Base-by-base conservation (phyloP, 2,113 vertebrate genomes). In the Sceloporus tristichus region DNA sequence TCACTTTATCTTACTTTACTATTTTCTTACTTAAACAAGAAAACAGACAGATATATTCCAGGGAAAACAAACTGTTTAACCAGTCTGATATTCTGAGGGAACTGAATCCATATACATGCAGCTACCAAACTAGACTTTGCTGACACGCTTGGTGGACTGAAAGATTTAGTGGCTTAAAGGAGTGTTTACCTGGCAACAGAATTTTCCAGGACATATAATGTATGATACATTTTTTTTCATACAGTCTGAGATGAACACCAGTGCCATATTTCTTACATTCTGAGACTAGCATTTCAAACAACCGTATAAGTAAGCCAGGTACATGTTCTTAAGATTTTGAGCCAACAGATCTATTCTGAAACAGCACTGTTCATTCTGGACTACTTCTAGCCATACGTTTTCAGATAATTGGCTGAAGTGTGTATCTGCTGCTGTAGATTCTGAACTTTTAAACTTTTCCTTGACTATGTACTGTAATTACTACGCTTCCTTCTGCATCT, bases 401-500 rank as follows among this genome's bases (percentile, higher is more conserved):
- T 62, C 11, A 76, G 53, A 62, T 23, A 62, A 85, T 5, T 42
- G 34, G 73, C 23, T 85, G 71, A 54, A 29, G 29, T 79, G n/a
- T 79, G 10, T 21, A 29, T 86, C 62, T 70, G 27, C 27, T 34
- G 62, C 29, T 79, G 76, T 42, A 48, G 75, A 78, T 86, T 86
- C 48, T 86, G 85, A 86, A 86, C 85, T 86, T 79, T 86, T 86
- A 79, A 86, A 86, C 85, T 70, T 86, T 79, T 86, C 40, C 29
- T 86, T 53, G 29, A 79, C 42, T 34, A 34, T 40, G 77, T 54
- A 25, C 62, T 79, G 75, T 68, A 79, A 86, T 86, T 86, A 79
- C 85, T 62, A 79, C 23, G 40, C 19, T 68, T 79, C 85, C 76
- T 79, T 79, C 40, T 79, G 85, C 85, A 86, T 85, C 84, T 85